Base-by-base conservation (phyloP, 2,888 invertebrate species). In the Pediacus dermestoides region DNA sequence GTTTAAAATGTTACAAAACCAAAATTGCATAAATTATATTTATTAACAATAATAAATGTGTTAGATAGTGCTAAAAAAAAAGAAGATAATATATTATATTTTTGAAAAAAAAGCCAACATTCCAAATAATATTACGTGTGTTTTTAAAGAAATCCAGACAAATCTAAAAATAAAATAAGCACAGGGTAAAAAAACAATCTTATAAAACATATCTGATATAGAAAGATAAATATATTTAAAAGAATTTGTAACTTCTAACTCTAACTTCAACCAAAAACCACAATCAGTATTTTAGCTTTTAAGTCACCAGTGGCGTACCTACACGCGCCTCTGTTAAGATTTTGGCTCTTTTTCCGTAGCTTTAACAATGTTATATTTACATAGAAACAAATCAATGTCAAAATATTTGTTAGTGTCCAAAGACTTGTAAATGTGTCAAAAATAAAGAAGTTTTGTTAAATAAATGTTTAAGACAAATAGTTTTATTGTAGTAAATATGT, bases 151-250 rank as follows among this genome's bases (percentile, higher is more conserved):
- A 18, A 18, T 18, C n/a, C 21, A 18, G n/a, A 7, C 2, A 28
- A 28, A n/a, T 3, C 3, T 16, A 30, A 12, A 18, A 23, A 34
- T 22, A 26, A 15, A 9, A 12, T 13, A 30, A 4, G 39, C 16
- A 42, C 37, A 42, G 37, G 37, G 37, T 42, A 42, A 33, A 13
- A 32, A 37, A 28, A 37, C 42, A 37, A 37, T 42, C 37, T 31
- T 8, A 41, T 36, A 18, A 18, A 18, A 37, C 42, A 42, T 42
- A 42, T 42, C 42, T 37, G 33, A 41, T 22, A 31, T 37, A 34
- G 27, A 23, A 32, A 42, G n/a, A 42, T 18, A n/a, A 18, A 18
- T 18, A 18, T 7, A 18, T 18, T 18, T n/a, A 18, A 18, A 18
- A 7, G n/a, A 18, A 18, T 18, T 7, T 7, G n/a, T 18, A 18